Evolutionary conservation across 2,797 vertebrate species (phyloP).

Genomic region (Aphelocoma californica): DNA sequence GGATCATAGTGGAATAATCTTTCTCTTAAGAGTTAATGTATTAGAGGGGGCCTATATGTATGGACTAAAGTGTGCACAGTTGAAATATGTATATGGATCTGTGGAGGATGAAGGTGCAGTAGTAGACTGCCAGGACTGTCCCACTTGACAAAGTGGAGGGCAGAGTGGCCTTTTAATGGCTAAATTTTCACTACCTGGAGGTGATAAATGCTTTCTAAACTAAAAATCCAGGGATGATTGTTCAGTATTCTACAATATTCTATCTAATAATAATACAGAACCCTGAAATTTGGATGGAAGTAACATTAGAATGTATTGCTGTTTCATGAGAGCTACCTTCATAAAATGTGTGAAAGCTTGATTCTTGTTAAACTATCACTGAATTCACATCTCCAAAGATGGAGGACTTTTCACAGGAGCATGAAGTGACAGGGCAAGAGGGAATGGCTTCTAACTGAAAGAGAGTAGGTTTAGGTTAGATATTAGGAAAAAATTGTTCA

Average conservation of each 20-base stretch:
- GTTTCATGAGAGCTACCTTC: not conserved
- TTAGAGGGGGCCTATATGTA: not conserved
- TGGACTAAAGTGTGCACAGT: not conserved
- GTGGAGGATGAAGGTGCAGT: not conserved
- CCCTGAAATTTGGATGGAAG: not conserved
- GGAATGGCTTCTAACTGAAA: not conserved
- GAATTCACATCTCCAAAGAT: not conserved
- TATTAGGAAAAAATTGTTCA: not conserved
- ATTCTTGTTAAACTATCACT: not conserved
- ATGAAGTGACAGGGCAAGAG: not conserved
- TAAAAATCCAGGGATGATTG: not conserved
- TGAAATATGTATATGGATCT: not conserved
- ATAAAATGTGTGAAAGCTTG: not conserved
- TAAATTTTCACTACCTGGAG: not conserved
- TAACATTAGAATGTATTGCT: not conserved
- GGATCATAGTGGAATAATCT: not conserved
- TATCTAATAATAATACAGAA: not conserved
- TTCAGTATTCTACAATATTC: not conserved
- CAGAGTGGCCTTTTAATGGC: not conserved
- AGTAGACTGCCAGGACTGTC: not conserved
- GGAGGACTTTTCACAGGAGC: not conserved
- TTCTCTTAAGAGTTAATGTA: not conserved
- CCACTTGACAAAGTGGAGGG: not conserved
- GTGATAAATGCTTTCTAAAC: not conserved
- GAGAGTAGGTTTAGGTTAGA: not conserved